phyloP scores from a whole-genome alignment of 2,888 invertebrate species.

The Chironomus tentans region DNA sequence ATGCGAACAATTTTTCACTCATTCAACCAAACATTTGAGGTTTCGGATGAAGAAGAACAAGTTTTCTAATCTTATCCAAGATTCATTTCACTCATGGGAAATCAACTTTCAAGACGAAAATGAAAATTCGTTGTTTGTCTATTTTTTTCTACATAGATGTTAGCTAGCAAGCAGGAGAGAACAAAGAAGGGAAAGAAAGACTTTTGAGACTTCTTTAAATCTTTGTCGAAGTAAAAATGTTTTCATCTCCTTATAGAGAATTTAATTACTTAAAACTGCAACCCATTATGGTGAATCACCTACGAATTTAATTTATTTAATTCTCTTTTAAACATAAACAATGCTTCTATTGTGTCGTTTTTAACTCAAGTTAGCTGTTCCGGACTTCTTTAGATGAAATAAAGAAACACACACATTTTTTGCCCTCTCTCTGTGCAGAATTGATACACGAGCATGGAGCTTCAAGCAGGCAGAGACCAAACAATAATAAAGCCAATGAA shows the following conservation, averaged over 20 bases:
- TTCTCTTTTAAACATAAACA: background rate
- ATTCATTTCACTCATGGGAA: constrained; percentile 20
- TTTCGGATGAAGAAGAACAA: background rate
- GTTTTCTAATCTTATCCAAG: background rate
- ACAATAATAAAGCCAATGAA: background rate
- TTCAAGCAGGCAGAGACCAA: background rate
- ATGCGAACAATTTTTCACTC: background rate
- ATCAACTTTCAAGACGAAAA: constrained; percentile 14
- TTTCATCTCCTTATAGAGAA: background rate
- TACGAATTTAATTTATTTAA: background rate
- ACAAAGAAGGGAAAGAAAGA: background rate
- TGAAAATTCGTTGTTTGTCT: background rate
- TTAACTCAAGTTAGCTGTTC: background rate
- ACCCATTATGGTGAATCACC: background rate
- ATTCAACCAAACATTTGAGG: background rate
- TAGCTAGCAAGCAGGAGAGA: background rate
- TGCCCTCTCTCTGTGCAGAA: background rate
- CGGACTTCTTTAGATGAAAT: background rate
- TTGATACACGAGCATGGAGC: background rate
- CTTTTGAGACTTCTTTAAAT: background rate
- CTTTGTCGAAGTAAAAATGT: background rate
- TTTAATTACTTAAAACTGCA: background rate
- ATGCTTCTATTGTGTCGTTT: background rate
- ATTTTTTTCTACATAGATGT: background rate
- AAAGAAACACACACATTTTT: no score